Base-by-base conservation (phyloP, 2,888 invertebrate species). In the Nephrotoma appendiculata region DNA sequence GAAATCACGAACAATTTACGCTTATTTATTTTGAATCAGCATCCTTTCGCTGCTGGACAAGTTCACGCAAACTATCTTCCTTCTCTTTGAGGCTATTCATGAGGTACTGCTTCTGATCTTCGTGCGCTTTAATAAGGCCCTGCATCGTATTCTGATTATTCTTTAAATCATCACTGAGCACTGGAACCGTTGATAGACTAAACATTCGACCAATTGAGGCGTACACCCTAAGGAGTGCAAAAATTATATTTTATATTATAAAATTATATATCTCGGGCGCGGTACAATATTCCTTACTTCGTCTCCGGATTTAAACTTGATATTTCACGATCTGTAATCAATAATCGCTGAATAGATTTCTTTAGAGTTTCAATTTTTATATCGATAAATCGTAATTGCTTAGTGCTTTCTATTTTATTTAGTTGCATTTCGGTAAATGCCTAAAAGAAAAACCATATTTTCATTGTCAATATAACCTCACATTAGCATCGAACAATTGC, bases 161-260 rank as follows among this genome's bases (percentile, higher is more conserved):
- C 87, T 94, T 93, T 19, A 96, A 91, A 88, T 94, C 94, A 9
- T 92, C 91, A 87, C 94, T 93, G 87, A 96, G 94, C 88, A 93
- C 93, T 3, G 93, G 91, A 0, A 94, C 93, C 71, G 94, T 93
- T 42, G 95, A 94, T 44, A 95, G 90, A 5, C 96, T 91, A 90
- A 97, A 97, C 96, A 96, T 96, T 88, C 97, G 93, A 0, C 97
- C 97, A 6, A 96, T 94, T 5, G 96, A 94, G 90, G 90, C 88
- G 86, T 91, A 92, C 0, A 92, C 92, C 86, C 92, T 91, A 31
- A 2, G 2, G 2, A 31, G 31, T 31, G 31, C n/a, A 6, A 87
- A 88, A 44, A n/a, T 1, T 2, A 41, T 19, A 57, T n/a, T n/a
- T 12, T 45, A 71, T 71, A n/a, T n/a, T n/a, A n/a, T n/a, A n/a